phyloP scores from a whole-genome alignment of 2,113 vertebrate species.

The Gracilinanus agilis region DNA sequence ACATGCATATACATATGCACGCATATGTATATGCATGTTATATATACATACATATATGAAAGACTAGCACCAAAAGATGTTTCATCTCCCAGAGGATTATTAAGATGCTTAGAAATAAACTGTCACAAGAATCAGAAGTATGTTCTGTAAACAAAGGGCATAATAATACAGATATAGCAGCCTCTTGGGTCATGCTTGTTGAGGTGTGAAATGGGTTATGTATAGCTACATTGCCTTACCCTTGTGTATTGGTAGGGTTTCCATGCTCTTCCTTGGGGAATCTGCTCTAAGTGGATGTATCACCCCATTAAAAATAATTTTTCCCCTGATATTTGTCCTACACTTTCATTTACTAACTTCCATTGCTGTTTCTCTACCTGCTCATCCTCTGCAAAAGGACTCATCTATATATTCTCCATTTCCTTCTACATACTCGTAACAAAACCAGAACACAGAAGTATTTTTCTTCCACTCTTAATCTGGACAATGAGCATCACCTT shows the following conservation, averaged over 20 bases:
- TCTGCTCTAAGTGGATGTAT: constrained; percentile 35
- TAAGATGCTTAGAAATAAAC: neutral
- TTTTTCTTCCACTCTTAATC: constrained; percentile 46
- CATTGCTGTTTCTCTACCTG: constrained; percentile 25
- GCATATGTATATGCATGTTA: neutral
- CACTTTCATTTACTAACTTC: constrained; percentile 47
- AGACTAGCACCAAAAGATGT: neutral
- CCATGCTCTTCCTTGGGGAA: constrained; percentile 73
- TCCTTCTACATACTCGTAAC: constrained; percentile 54
- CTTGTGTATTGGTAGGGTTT: constrained; percentile 45
- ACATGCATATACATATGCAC: neutral
- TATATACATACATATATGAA: neutral
- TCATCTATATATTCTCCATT: neutral
- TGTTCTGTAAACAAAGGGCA: neutral
- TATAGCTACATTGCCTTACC: neutral
- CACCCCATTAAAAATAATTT: constrained; percentile 49
- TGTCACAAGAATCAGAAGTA: neutral
- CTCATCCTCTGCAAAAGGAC: constrained; percentile 44
- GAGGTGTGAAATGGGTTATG: neutral
- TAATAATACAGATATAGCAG: neutral
- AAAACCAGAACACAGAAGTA: constrained; percentile 31
- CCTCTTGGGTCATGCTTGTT: neutral
- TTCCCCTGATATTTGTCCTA: constrained; percentile 55
- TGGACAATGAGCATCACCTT: constrained; percentile 45
- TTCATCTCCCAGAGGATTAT: neutral